Base-by-base conservation (phyloP, 1,140 invertebrate species). In the Heliconius eleuchia region DNA sequence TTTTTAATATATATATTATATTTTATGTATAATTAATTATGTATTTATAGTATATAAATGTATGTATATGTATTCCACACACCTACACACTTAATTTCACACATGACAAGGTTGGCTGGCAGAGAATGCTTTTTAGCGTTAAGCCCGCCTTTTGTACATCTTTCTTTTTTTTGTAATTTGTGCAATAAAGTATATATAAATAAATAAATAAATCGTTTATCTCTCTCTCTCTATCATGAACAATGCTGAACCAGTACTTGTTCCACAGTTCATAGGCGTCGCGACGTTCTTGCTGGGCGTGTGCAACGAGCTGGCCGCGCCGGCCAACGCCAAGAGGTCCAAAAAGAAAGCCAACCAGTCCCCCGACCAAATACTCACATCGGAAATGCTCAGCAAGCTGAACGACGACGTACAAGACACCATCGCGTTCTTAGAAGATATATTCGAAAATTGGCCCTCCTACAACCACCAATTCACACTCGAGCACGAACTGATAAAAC, bases 291-390 rank as follows among this genome's bases (percentile, higher is more conserved):
- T 92, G 0, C 80, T 93, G 42, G 92, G 92, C 37, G 87, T 94
- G 0, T 93, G 92, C 82, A 88, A 89, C 77, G 92, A 94, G 55
- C 39, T 91, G 5, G 76, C 84, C 6, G 82, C 89, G 8, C 88
- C 90, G 3, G 76, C 88, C 18, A 88, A 86, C 78, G 84, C 86
- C 13, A 92, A 91, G 82, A 92, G 90, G 78, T 86, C 88, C 16
- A 92, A 92, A 72, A 92, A 91, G 81, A 93, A 91, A 76, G 80
- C 84, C 6, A 90, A 85, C 66, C 89, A 89, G n/a, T 91, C 91
- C 0, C 91, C 91, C 2, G 91, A 93, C 71, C 89, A 93, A 73
- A 76, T 91, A 18, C 86, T 86, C 60, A 91, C 88, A 0, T 73
- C 82, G 0, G 85, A 91, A 74, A 72, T 87, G 11, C 76, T 93